Evolutionary conservation across 2,888 invertebrate species (phyloP), one percentile per base, ranked within the genome.

Genomic region (Amblyteles armatorius): DNA sequence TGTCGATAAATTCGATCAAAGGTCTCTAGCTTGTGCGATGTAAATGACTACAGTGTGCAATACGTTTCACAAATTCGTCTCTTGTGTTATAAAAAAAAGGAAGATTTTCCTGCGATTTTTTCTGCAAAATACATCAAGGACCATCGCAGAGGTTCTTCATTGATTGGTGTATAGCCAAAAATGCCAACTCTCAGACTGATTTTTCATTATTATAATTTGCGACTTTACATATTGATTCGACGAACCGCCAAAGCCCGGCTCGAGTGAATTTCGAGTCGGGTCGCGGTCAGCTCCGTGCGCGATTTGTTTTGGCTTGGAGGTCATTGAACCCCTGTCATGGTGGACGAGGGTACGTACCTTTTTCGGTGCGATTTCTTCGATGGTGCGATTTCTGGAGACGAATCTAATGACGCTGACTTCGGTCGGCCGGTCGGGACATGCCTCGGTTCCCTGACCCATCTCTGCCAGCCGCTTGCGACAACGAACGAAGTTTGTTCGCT

Each of bases 361-460:
- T 90, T 93, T 94, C 48, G 94, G 94, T 33, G 93, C 93, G 79
- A 94, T 94, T 88, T 94, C 93, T 82, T 94, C 94, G 77, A 94
- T 93, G 50, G 93, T 94, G 48, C 90, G 93, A 89, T 94, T 94
- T 74, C 93, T 90, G n/a, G 94, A 93, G 44, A 94, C 94, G 84
- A 94, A 94, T 89, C 93, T 90, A 77, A 94, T 94, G 82, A 94
- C 94, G 88, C 94, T 94, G 87, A 94, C 94, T 88, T 94, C 93
- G 78, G 93, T 91, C 22, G 93, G 93, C 83, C 93, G 90, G 82
- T 94, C 93, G 73, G 92, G 88, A 85, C 93, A 93, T 69, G 92
- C 90, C 85, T 94, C 94, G 76, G 93, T 94, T 78, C 94, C 93
- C 82, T 94, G 93, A 82, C 94, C 94, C 94, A 94, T 94, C 77